phyloP scores from a whole-genome alignment of 2,113 vertebrate species.

The Megaleporinus macrocephalus region DNA sequence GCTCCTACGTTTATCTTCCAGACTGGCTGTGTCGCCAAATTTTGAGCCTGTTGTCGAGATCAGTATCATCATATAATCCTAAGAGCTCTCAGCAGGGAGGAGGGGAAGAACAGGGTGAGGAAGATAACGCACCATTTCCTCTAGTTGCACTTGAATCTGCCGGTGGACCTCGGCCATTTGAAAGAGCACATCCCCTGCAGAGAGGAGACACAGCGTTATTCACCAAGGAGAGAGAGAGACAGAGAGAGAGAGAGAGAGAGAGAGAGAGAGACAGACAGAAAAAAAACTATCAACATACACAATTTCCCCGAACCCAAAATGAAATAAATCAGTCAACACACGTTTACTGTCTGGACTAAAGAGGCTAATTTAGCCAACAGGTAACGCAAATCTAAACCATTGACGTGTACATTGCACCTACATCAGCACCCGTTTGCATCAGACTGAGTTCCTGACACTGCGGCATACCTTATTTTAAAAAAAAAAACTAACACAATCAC shows the following conservation, averaged over 20 bases:
- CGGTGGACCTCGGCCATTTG: conserved; percentile 99
- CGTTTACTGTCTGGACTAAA: too few relatives aligned
- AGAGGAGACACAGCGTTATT: conserved; percentile 50
- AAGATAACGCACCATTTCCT: conserved; percentile 91
- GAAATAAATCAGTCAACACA: neutral
- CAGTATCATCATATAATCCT: neutral
- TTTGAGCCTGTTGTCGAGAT: neutral
- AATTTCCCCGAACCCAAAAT: too few relatives aligned
- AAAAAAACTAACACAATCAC: too few relatives aligned
- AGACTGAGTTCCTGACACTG: too few relatives aligned
- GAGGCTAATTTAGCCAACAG: too few relatives aligned
- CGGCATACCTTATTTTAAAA: too few relatives aligned
- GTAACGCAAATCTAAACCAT: too few relatives aligned
- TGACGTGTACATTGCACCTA: too few relatives aligned
- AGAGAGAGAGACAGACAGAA: conserved; percentile 3
- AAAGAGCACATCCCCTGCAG: conserved; percentile 94
- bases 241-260: neutral
- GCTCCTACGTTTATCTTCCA: too few relatives aligned
- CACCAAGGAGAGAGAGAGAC: neutral
- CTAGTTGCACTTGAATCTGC: conserved; percentile 97
- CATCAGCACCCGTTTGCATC: too few relatives aligned
- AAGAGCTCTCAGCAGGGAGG: neutral
- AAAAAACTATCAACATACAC: neutral
- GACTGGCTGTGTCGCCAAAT: too few relatives aligned
- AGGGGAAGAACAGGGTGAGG: neutral